Percentiles rank a stretch among this genome's conserved stretches.
These are phyloP conservation scores for Anolis apletophallus DNA, from an alignment of 2,797 vertebrate genomes.

Conservation along the genomic window DNA sequence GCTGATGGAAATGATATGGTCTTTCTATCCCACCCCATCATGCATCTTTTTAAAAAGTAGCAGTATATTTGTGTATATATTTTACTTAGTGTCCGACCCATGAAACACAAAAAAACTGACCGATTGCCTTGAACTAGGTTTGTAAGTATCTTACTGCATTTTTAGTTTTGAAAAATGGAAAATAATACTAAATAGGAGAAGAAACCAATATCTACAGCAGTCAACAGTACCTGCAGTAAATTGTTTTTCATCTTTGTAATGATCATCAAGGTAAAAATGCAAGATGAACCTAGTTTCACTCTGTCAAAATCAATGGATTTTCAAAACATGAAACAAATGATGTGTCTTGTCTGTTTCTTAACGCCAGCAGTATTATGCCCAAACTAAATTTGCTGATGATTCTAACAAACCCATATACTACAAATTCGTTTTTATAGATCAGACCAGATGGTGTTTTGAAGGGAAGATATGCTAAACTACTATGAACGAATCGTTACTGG, in stretches of 20 bases:
- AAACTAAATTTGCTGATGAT: slow-evolving; percentile 46
- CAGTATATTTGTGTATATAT: background rate
- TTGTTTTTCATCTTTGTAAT: background rate
- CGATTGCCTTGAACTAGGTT: background rate
- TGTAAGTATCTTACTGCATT: background rate
- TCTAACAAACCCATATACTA: background rate
- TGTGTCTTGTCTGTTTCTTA: background rate
- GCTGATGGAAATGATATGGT: no score
- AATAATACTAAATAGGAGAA: background rate
- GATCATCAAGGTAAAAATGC: background rate
- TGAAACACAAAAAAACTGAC: background rate
- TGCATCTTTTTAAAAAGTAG: background rate
- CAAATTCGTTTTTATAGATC: slow-evolving; percentile 49
- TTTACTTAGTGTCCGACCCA: background rate
- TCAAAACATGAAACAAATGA: background rate
- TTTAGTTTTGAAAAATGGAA: background rate
- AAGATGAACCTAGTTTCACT: background rate
- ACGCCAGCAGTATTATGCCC: background rate
- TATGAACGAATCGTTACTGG: slow-evolving; percentile 55
- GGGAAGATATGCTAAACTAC: slow-evolving; percentile 49
- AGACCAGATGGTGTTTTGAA: slow-evolving; percentile 69
- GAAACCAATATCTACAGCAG: background rate
- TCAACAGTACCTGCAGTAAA: background rate
- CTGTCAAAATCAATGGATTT: background rate
- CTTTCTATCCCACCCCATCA: no score